These are phyloP conservation scores for Apogon hyalosoma DNA, from an alignment of 2,797 vertebrate species.

Conservation along the genomic window DNA sequence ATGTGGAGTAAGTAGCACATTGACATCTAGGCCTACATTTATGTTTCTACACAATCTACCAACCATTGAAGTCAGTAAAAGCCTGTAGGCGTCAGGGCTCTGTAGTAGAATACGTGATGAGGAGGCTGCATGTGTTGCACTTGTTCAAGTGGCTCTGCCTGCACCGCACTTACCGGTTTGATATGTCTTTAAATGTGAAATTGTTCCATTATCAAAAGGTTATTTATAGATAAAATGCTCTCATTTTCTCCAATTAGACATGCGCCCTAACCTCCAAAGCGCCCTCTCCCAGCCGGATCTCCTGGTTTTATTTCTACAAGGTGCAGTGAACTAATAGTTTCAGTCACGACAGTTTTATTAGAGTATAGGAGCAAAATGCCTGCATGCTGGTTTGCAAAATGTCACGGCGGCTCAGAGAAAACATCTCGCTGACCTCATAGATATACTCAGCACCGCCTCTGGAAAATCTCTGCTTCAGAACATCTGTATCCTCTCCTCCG, in stretches of 20 bases:
- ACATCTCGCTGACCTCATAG: slow-evolving; percentile 10
- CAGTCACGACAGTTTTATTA: slow-evolving; percentile 10
- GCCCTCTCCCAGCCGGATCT: background rate
- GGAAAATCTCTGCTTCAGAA: slow-evolving; percentile 53
- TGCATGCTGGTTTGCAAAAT: slow-evolving; percentile 55
- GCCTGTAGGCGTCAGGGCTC: slow-evolving; percentile 49
- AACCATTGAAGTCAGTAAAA: slow-evolving; percentile 49
- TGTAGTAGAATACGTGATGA: slow-evolving; percentile 72
- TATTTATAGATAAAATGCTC: slow-evolving; percentile 45
- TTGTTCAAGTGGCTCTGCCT: slow-evolving; percentile 10
- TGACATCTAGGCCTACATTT: slow-evolving; percentile 17
- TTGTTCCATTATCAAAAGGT: slow-evolving; percentile 36
- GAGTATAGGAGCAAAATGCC: slow-evolving; percentile 14
- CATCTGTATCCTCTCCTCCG: slow-evolving; percentile 56
- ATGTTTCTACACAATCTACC: slow-evolving; percentile 43
- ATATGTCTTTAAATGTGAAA: slow-evolving; percentile 13
- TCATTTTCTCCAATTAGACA: slow-evolving; percentile 28
- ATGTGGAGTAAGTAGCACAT: slow-evolving; percentile 42
- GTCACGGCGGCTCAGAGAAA: slow-evolving; percentile 51
- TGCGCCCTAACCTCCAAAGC: slow-evolving; percentile 31
- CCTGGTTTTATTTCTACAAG: background rate
- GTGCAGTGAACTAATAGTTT: background rate
- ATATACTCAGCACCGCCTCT: slow-evolving; percentile 44
- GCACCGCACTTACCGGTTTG: slow-evolving; percentile 23
- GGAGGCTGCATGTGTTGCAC: slow-evolving; percentile 67